phyloP scores from a whole-genome alignment of 2,797 vertebrate genomes.

The Furcifer pardalis region DNA sequence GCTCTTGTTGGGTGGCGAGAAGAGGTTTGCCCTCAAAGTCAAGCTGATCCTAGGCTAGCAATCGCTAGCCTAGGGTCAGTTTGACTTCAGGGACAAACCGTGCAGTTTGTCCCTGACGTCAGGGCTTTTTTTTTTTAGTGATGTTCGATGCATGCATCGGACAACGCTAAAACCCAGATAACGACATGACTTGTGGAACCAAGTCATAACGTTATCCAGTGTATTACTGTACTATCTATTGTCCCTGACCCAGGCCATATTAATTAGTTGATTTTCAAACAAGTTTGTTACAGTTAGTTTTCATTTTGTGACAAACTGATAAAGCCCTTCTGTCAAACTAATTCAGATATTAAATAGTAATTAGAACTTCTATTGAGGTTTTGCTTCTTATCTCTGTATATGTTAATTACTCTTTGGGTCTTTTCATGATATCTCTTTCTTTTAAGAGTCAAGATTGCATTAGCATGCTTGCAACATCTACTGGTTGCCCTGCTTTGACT shows the following conservation, averaged over 20 bases:
- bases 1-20: no score
- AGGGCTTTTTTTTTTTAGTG: no score
- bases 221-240: no score
- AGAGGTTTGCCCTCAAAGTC: no score
- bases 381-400: conserved; percentile 36
- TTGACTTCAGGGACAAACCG: no score
- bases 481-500: background rate
- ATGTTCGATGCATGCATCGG: no score
- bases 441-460: conserved; percentile 36
- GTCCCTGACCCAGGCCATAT: conserved; percentile 13
- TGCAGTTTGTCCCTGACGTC: no score
- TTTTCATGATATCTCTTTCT: conserved; percentile 33
- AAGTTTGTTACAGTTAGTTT: conserved; percentile 15
- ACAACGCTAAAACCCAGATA: no score
- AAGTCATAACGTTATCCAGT: no score
- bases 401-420: conserved; percentile 30
- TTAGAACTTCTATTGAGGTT: conserved; percentile 31
- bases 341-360: conserved; percentile 51
- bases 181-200: no score
- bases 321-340: conserved; percentile 45
- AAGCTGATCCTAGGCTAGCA: no score
- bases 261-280: conserved; percentile 17
- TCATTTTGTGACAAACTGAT: conserved; percentile 29
- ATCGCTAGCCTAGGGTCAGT: no score
- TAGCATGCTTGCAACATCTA: conserved; percentile 28